phyloP scores from a whole-genome alignment of 2,888 invertebrate species.

The Papilio demoleus region DNA sequence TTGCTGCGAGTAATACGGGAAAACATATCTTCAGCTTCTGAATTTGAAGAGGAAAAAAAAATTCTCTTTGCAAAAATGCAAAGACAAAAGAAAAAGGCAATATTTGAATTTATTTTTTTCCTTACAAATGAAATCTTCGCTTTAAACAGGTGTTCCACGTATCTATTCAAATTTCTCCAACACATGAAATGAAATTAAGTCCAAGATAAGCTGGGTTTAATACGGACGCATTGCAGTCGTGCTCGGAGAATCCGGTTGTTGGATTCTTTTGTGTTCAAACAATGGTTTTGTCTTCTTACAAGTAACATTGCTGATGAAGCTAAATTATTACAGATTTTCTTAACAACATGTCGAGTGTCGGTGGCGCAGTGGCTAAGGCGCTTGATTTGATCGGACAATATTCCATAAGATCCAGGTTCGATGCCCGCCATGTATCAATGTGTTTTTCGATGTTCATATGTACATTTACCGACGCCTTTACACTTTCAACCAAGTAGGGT shows the following conservation, averaged over 20 bases:
- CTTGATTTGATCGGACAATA: too few species aligned
- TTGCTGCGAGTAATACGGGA: too few species aligned
- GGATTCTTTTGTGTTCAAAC: constrained; percentile 39
- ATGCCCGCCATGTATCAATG: too few species aligned
- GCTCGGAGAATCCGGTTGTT: constrained; percentile 24
- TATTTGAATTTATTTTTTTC: background rate
- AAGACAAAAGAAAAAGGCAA: background rate
- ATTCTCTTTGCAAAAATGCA: background rate
- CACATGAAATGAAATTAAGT: constrained; percentile 40
- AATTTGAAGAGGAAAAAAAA: constrained; percentile 11
- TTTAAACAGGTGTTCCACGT: constrained; percentile 29
- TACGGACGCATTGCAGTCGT: constrained; percentile 40
- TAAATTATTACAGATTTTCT: constrained; percentile 26
- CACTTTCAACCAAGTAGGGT: too few species aligned
- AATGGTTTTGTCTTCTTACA: constrained; percentile 34
- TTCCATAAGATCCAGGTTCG: too few species aligned
- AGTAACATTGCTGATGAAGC: constrained; percentile 30
- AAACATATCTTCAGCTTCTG: too few species aligned
- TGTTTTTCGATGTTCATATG: too few species aligned
- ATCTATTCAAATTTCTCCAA: constrained; percentile 40
- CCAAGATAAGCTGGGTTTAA: constrained; percentile 39
- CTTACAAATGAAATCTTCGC: constrained; percentile 28
- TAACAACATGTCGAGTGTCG: background rate
- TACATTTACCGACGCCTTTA: too few species aligned
- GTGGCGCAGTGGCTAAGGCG: too few species aligned